phyloP scores from a whole-genome alignment of 2,888 invertebrate genomes.

The Dermolepida albohirtum region DNA sequence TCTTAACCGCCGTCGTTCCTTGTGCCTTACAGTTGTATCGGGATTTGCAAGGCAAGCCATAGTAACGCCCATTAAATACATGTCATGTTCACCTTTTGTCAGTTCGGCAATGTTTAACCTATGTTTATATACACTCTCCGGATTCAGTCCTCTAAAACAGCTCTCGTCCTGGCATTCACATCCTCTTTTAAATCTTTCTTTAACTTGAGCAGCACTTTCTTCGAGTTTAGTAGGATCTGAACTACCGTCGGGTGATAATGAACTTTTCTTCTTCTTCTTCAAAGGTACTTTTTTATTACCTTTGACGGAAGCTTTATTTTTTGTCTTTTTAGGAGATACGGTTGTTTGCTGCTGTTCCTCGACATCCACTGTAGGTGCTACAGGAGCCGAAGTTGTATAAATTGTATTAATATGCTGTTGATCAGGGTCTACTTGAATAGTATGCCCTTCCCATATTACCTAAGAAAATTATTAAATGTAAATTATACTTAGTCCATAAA shows the following conservation, averaged over 20 bases:
- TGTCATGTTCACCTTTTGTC: conserved; percentile 85
- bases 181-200: conserved; percentile 76
- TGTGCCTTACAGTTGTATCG: conserved; percentile 77
- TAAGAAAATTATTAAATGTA: conserved; percentile 57
- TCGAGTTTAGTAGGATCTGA: conserved; percentile 76
- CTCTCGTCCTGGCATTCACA: conserved; percentile 83
- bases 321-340: conserved; percentile 50
- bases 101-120: conserved; percentile 82
- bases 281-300: conserved; percentile 61
- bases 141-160: conserved; percentile 80
- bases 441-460: conserved; percentile 76
- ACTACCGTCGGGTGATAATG: conserved; percentile 60
- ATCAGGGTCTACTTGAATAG: conserved; percentile 72
- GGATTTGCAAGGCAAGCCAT: conserved; percentile 84
- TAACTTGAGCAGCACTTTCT: conserved; percentile 77
- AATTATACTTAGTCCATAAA: background rate
- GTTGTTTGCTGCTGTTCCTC: conserved; percentile 51
- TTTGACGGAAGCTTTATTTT: conserved; percentile 65
- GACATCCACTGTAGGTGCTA: conserved; percentile 40
- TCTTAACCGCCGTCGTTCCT: conserved; percentile 77
- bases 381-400: conserved; percentile 53
- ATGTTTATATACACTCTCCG: conserved; percentile 81
- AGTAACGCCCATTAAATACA: conserved; percentile 88
- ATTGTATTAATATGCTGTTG: conserved; percentile 58
- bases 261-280: conserved; percentile 66